Conservation (phyloP, 2,113 vertebrate genomes). For the Perognathus longimembris region DNA sequence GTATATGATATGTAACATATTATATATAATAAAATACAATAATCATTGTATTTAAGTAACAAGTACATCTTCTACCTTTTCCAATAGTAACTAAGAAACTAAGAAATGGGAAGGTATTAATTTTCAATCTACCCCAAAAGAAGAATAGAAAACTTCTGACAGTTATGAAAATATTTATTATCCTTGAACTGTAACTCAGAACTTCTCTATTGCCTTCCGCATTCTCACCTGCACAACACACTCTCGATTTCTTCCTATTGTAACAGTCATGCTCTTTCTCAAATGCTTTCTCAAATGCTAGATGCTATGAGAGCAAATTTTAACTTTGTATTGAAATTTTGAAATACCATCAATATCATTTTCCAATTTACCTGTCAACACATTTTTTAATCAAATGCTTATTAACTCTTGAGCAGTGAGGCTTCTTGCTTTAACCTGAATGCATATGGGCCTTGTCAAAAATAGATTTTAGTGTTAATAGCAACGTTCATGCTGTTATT, state of each 20-base stretch:
- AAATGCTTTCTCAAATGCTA: conserved; percentile 13
- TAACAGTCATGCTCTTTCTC: not conserved
- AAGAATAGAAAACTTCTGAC: not conserved
- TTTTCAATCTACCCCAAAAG: conserved; percentile 21
- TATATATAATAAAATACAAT: too few relatives aligned
- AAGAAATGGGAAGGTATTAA: not conserved
- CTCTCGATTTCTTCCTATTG: not conserved
- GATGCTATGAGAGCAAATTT: conserved; percentile 19
- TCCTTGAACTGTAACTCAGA: not conserved
- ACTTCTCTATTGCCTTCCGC: not conserved
- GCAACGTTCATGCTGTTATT: conserved; percentile 59
- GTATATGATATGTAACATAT: too few relatives aligned
- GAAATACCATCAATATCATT: conserved; percentile 53
- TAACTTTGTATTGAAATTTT: conserved; percentile 26
- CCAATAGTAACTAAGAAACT: not conserved
- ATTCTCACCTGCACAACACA: not conserved
- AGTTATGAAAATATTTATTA: not conserved
- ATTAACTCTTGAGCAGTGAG: conserved; percentile 67
- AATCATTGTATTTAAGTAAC: not conserved
- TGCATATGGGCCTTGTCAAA: conserved; percentile 40
- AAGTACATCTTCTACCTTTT: not conserved
- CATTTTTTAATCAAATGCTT: conserved; percentile 32
- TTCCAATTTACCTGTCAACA: conserved; percentile 55
- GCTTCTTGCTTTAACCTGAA: conserved; percentile 50
- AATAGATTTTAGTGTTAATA: conserved; percentile 63